A percentile compares a stretch with the other conserved stretches of the same genome.
Conservation (phyloP, 2,888 invertebrate genomes). For the Polydrusus cervinus region DNA sequence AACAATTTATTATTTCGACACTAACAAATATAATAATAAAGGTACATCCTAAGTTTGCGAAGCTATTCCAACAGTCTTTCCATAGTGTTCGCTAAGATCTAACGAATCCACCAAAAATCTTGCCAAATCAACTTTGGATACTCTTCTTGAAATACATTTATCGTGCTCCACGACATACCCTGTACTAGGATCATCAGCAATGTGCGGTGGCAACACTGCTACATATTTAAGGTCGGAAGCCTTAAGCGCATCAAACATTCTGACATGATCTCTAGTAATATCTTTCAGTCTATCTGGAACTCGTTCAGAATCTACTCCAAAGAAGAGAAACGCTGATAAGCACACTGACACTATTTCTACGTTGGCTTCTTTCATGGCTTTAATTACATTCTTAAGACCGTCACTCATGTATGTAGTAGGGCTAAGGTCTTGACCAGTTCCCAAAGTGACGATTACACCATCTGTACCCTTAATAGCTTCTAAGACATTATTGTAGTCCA, state of each 20-base stretch:
- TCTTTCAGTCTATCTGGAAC: conserved; percentile 82
- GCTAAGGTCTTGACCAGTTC: conserved; percentile 83
- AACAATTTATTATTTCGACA: not conserved
- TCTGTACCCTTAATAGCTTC: conserved; percentile 81
- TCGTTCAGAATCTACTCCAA: conserved; percentile 75
- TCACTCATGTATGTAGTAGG: conserved; percentile 85
- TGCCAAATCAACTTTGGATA: conserved; percentile 43
- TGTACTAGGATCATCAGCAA: conserved; percentile 33
- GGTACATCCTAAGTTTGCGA: conserved; percentile 28
- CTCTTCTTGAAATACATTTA: conserved; percentile 27
- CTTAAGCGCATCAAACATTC: conserved; percentile 82
- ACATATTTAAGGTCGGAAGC: conserved; percentile 81
- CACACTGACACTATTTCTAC: conserved; percentile 82
- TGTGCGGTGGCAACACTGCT: conserved; percentile 68
- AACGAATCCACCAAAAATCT: conserved; percentile 41
- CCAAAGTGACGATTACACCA: conserved; percentile 83
- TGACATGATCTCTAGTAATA: conserved; percentile 83
- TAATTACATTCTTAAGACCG: conserved; percentile 84
- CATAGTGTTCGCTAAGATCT: conserved; percentile 32
- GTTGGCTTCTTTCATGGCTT: conserved; percentile 82
- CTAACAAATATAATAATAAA: not conserved
- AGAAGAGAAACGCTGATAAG: conserved; percentile 86
- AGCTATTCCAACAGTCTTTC: conserved; percentile 35
- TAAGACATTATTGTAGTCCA: conserved; percentile 80
- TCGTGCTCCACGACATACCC: conserved; percentile 39